Base-by-base conservation (phyloP, 2,888 invertebrate species). In the Cecidostiba fungosa region DNA sequence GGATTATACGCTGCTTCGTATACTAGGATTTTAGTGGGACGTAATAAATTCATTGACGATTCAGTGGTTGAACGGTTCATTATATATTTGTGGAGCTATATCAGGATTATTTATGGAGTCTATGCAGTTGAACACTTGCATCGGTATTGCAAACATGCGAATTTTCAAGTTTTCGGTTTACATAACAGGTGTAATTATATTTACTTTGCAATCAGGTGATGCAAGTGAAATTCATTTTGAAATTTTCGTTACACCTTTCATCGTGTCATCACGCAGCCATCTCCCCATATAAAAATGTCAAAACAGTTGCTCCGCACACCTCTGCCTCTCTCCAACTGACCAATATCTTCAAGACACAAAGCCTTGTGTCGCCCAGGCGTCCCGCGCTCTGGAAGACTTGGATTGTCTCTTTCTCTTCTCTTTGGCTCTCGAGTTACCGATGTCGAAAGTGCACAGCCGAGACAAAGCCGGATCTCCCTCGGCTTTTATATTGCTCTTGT, bases 351-450 rank as follows among this genome's bases (percentile, higher is more conserved):
- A 26, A 14, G 43, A 59, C 72, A 72, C 72, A 80, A 80, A 80
- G 70, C 36, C 8, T 10, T 29, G 43, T 43, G 47, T 29, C n/a
- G n/a, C n/a, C n/a, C n/a, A n/a, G n/a, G n/a, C n/a, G n/a, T 54
- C 23, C n/a, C n/a, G n/a, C 14, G n/a, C 69, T 72, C 32, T 10
- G 54, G 54, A 59, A 59, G 23, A 23, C 59, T 39, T 69, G 6
- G 54, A 29, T 32, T 69, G 26, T 77, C 6, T 0, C 26, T 59
- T 26, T 43, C 50, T 36, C 19, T 19, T n/a, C n/a, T 23, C 76
- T 83, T 72, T 77, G 70, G 43, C n/a, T 77, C 39, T 83, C 72
- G 54, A 23, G 59, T 83, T 83, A 77, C 82, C 59, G 39, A 23
- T 16, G 54, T 23, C 29, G 32, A 10, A 3, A 12, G 29, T 32